Percentiles rank a stretch among this genome's conserved stretches.
These are phyloP conservation scores for Hylia prasina DNA, from an alignment of 2,113 vertebrate genomes.

Conservation along the genomic window DNA sequence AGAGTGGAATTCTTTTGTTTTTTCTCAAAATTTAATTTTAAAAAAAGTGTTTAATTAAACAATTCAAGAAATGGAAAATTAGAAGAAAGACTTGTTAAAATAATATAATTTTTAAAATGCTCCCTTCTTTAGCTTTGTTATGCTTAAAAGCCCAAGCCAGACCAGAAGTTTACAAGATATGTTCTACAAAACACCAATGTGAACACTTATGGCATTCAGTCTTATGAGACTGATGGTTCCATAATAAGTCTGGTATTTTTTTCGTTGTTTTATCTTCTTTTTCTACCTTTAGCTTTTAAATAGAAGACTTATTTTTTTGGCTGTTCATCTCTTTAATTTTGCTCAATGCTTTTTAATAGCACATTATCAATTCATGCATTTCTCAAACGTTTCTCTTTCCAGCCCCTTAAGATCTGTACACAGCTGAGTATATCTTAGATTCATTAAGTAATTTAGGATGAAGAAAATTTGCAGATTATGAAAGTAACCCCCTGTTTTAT, in stretches of 20 bases:
- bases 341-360: neutral
- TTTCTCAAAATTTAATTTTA: neutral
- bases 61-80: neutral
- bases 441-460: neutral
- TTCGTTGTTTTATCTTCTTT: neutral
- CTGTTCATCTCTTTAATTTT: neutral
- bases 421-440: neutral
- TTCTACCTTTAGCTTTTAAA: neutral
- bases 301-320: neutral
- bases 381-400: neutral
- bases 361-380: neutral
- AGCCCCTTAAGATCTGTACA: neutral
- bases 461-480: neutral
- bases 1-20: neutral
- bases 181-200: neutral
- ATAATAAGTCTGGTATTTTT: neutral
- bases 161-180: neutral
- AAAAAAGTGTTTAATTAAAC: neutral
- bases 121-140: neutral
- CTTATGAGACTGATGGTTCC: neutral
- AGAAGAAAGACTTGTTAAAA: neutral
- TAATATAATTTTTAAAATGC: neutral
- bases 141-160: neutral
- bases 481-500: neutral
- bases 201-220: neutral